Evolutionary conservation across 2,797 vertebrate species (phyloP).

Genomic region (Sebastes minor): DNA sequence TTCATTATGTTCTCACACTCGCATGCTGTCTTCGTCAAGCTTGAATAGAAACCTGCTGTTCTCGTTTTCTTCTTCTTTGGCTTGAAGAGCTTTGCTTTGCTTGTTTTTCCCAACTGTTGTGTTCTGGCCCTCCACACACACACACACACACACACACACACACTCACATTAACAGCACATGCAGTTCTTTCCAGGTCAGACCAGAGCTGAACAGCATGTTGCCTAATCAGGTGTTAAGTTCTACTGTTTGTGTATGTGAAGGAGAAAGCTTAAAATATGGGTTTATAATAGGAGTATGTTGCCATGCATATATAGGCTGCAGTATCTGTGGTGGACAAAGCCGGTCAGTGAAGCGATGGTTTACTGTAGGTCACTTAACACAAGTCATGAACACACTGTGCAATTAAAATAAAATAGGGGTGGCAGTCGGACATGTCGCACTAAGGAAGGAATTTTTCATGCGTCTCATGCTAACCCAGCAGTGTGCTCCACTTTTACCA

Average conservation of each 20-base stretch:
- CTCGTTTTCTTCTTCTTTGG: neutral
- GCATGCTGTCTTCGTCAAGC: neutral
- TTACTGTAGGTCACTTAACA: neutral
- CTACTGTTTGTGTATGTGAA: neutral
- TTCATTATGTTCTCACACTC: neutral
- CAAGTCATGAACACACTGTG: neutral
- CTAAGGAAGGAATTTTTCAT: neutral
- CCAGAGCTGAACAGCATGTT: constrained; percentile 1
- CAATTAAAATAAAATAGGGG: constrained; percentile 4
- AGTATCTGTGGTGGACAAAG: neutral
- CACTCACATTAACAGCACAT: neutral
- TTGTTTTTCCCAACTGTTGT: constrained; percentile 13
- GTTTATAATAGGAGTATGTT: constrained; percentile 25
- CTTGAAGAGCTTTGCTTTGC: neutral
- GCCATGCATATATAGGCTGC: neutral
- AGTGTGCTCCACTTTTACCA: neutral
- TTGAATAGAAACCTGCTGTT: constrained; percentile 10
- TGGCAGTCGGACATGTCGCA: neutral
- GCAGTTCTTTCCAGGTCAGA: constrained; percentile 13
- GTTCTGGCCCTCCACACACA: neutral
- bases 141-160: neutral
- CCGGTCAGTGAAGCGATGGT: neutral
- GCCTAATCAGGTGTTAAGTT: constrained; percentile 27
- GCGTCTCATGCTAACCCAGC: constrained; percentile 1
- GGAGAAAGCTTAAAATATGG: neutral